Evolutionary conservation across 2,888 invertebrate genomes (phyloP).

Genomic region (Agrilus biguttatus): DNA sequence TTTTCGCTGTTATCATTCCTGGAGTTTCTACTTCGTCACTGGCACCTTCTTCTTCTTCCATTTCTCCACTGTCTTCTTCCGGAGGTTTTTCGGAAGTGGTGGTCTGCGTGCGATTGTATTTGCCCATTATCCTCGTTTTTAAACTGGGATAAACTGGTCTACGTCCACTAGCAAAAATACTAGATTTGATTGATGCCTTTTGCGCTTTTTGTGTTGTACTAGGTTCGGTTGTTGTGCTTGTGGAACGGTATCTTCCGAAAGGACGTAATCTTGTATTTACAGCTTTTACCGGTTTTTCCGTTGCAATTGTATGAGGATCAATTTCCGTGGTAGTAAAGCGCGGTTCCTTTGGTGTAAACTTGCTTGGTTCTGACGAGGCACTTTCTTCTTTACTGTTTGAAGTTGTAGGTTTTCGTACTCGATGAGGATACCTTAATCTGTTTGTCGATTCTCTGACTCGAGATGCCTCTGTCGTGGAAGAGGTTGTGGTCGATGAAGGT

Average conservation of each 20-base stretch:
- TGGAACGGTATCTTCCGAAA: slow-evolving; percentile 21
- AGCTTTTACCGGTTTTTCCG: slow-evolving; percentile 18
- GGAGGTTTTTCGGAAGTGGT: slow-evolving; percentile 11
- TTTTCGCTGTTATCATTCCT: slow-evolving; percentile 26
- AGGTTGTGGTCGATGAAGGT: slow-evolving; percentile 21
- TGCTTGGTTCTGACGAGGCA: slow-evolving; percentile 28
- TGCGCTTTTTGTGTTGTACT: slow-evolving; percentile 19
- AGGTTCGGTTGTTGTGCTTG: slow-evolving; percentile 18
- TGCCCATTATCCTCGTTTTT: slow-evolving; percentile 19
- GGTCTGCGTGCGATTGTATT: slow-evolving; percentile 14
- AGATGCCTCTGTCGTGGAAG: slow-evolving; percentile 3
- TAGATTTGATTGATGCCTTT: slow-evolving; percentile 26
- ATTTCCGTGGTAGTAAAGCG: slow-evolving; percentile 14
- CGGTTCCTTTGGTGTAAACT: slow-evolving; percentile 29
- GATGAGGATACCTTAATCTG: slow-evolving; percentile 35
- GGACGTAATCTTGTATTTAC: slow-evolving; percentile 24
- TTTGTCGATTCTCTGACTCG: slow-evolving; percentile 9
- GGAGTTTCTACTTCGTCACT: slow-evolving; percentile 22
- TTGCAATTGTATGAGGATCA: slow-evolving; percentile 11
- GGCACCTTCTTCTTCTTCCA: slow-evolving; percentile 29
- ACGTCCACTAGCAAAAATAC: slow-evolving; percentile 23
- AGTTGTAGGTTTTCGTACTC: slow-evolving; percentile 31
- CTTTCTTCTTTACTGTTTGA: slow-evolving; percentile 26
- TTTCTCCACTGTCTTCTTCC: slow-evolving; percentile 29
- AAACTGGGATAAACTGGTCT: slow-evolving; percentile 22